Conservation (phyloP, 2,888 invertebrate genomes). For the Ischnura elegans region DNA sequence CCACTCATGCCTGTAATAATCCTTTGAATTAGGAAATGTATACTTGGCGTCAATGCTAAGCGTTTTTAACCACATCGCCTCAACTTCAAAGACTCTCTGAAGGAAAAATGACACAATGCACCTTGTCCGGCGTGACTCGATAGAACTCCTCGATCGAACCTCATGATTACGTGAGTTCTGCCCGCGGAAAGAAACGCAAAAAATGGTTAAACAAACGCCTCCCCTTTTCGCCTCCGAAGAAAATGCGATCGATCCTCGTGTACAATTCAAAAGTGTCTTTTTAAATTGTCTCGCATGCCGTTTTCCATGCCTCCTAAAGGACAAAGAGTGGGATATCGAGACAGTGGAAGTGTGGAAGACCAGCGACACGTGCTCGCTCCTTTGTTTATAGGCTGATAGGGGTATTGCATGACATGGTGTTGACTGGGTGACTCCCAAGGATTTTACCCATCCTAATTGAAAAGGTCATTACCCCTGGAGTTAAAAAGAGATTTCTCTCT, state of each 20-base stretch:
- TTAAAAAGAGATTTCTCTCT: too few species aligned
- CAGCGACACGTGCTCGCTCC: too few species aligned
- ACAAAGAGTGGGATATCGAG: neutral
- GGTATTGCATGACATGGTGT: too few species aligned
- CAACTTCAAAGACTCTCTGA: neutral
- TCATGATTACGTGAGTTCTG: neutral
- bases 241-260: neutral
- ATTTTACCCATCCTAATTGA: too few species aligned
- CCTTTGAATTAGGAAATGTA: neutral
- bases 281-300: neutral
- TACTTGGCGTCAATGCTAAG: neutral
- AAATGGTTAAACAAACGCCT: neutral
- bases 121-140: conserved; percentile 5
- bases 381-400: too few species aligned
- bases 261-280: neutral
- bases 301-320: neutral
- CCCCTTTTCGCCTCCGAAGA: neutral
- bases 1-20: neutral
- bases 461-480: too few species aligned
- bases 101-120: neutral
- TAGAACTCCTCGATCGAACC: conserved; percentile 1
- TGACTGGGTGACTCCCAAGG: too few species aligned
- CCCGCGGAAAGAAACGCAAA: neutral
- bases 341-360: neutral
- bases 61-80: neutral